Evolutionary conservation across 2,113 vertebrate species (phyloP), one percentile per base, ranked within the genome.

Genomic region (Sterrhoptilus dennistouni): DNA sequence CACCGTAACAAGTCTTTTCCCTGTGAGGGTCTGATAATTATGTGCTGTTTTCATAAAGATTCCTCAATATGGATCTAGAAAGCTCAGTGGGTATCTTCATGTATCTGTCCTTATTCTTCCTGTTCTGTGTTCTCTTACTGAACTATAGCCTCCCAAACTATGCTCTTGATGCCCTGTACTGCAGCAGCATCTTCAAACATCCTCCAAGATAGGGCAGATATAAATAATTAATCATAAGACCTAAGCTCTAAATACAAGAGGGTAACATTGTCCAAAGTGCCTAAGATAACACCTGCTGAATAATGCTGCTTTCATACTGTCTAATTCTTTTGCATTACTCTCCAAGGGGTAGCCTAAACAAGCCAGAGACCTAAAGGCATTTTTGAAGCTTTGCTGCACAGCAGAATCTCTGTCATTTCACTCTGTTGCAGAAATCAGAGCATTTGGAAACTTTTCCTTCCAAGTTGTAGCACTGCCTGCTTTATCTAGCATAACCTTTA

Each of bases 401-500:
- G 24, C 4, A 24, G 23, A 77, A 11, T 21, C 42, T 89, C 44
- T 86, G 59, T 35, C 42, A 38, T 81, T 92, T 92, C 22, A 29
- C 11, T 83, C 21, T 70, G 38, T 16, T 63, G 38, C 63, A 86
- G 45, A 72, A 91, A 69, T 61, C 8, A 14, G 64, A 64, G 18
- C 21, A 24, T 74, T 74, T 66, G 83, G 77, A 90, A 92, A 70
- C 35, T 54, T 93, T 79, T 79, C 33, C 52, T 79, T 92, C 85
- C 76, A 83, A 74, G n/a, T 24, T 77, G 29, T 57, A 93, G 45
- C 59, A 50, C 38, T 70, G 84, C 21, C 78, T 88, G 59, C 38
- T 95, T 95, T 94, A 92, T 96, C 85, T 90, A 81, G 36, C 4
- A 2, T 83, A 93, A 52, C 35, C 40, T 83, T 90, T 80, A 42